Evolutionary conservation across 1,140 invertebrate genomes (phyloP).

Genomic region (Cydia pomonella): DNA sequence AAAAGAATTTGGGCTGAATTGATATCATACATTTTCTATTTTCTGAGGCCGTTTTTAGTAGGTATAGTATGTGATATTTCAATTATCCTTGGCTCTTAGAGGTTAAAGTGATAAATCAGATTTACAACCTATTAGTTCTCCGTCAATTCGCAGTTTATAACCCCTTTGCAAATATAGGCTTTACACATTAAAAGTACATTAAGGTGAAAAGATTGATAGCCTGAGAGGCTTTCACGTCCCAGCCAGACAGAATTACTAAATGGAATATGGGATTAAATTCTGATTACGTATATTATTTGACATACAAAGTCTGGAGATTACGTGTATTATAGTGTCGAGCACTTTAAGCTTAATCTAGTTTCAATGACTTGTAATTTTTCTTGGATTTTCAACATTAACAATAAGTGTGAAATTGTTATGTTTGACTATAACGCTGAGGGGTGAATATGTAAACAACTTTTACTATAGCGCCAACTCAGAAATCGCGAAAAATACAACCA

Average conservation of each 20-base stretch:
- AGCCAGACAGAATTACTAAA: constrained; percentile 18
- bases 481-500: too few relatives aligned
- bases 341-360: constrained; percentile 2
- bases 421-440: too few relatives aligned
- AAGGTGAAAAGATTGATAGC: constrained; percentile 28
- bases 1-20: too few relatives aligned
- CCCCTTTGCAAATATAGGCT: constrained; percentile 20
- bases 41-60: too few relatives aligned
- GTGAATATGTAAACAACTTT: too few relatives aligned
- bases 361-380: not conserved
- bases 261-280: constrained; percentile 13
- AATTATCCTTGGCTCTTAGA: not conserved
- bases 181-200: constrained; percentile 30
- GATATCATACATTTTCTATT: too few relatives aligned
- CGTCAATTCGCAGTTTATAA: constrained; percentile 1
- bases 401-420: too few relatives aligned
- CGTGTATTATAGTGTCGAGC: not conserved
- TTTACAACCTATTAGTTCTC: constrained; percentile 13
- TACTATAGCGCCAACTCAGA: too few relatives aligned
- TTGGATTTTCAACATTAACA: not conserved
- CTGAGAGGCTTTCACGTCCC: constrained; percentile 4
- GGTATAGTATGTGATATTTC: not conserved
- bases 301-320: not conserved
- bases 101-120: constrained; percentile 9
- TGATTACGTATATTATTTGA: constrained; percentile 13